Conservation (phyloP, 2,888 invertebrate species). For the Thera obeliscata region DNA sequence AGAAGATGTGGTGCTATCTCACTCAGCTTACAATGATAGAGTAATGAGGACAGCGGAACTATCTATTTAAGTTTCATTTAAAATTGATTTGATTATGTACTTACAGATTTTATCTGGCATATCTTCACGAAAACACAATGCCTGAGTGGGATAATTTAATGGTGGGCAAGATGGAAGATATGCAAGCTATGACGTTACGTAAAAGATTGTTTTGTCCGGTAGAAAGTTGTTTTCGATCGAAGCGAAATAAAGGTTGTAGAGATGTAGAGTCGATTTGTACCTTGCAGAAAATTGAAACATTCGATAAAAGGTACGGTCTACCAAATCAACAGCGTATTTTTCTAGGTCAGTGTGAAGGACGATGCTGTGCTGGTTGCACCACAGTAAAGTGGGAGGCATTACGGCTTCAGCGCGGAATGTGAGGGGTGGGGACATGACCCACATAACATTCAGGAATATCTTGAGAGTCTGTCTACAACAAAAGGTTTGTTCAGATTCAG, state of each 20-base stretch:
- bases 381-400: constrained; percentile 1
- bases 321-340: constrained; percentile 3
- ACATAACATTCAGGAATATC: constrained; percentile 1
- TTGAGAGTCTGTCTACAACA: neutral
- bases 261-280: neutral
- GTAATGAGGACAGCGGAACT: constrained; percentile 51
- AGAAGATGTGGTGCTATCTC: constrained; percentile 25
- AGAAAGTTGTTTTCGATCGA: constrained; percentile 16
- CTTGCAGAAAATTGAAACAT: neutral
- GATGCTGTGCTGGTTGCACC: constrained; percentile 4
- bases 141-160: constrained; percentile 18
- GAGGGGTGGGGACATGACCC: constrained; percentile 8
- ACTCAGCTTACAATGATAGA: constrained; percentile 31
- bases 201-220: constrained; percentile 11
- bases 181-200: constrained; percentile 7
- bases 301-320: neutral
- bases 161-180: constrained; percentile 8
- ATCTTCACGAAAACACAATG: constrained; percentile 31
- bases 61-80: constrained; percentile 45
- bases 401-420: neutral
- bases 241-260: neutral
- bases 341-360: constrained; percentile 29
- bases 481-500: too few relatives aligned
- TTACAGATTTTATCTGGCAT: constrained; percentile 38
- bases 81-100: constrained; percentile 45